phyloP scores from a whole-genome alignment of 2,797 vertebrate species.

The Eidolon dupreanum region DNA sequence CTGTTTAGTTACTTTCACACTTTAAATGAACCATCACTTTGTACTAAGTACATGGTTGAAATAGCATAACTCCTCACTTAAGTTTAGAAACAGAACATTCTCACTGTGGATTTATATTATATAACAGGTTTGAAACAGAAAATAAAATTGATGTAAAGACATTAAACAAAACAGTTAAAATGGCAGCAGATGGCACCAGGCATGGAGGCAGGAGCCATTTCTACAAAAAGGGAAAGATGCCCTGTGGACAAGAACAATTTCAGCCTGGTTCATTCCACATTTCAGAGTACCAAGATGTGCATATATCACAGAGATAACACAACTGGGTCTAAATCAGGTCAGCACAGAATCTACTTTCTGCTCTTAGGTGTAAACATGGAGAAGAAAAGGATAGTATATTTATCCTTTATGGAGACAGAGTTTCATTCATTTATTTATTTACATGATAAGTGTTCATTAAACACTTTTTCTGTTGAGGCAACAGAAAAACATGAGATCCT shows the following conservation, averaged over 20 bases:
- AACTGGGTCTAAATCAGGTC: neutral
- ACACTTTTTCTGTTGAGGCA: neutral
- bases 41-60: constrained; percentile 67
- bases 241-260: neutral
- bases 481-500: neutral
- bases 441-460: neutral
- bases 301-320: neutral
- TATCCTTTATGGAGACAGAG: neutral
- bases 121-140: constrained; percentile 76
- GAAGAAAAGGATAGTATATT: neutral
- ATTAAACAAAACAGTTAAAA: constrained; percentile 81
- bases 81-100: constrained; percentile 76
- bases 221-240: neutral
- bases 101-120: constrained; percentile 70
- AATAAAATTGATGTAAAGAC: constrained; percentile 70
- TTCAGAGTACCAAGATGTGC: neutral
- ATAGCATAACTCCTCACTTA: constrained; percentile 66
- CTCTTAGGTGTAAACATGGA: neutral
- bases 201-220: constrained; percentile 1
- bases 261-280: neutral
- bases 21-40: constrained; percentile 68
- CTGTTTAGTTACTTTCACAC: constrained; percentile 74
- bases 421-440: neutral
- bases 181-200: constrained; percentile 70
- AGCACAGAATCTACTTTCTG: neutral